Percentiles rank a stretch among this genome's conserved stretches.
phyloP scores from a whole-genome alignment of 2,113 vertebrate species.

The zebrafish (Danio rerio) region GRCz12tu NC_133196.1:18089501-18090000 shows the following conservation, averaged over 20 bases:
- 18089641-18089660: neutral
- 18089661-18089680: neutral
- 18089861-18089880: neutral
- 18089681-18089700: neutral
- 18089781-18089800: neutral
- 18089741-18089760: neutral
- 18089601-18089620: neutral
- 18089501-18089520: too few species aligned
- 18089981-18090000: slow-evolving; percentile 35
- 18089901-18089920: slow-evolving; percentile 31
- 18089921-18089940: neutral
- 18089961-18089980: slow-evolving; percentile 24
- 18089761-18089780: neutral
- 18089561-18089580: too few species aligned
- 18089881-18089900: slow-evolving; percentile 3
- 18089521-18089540: too few species aligned
- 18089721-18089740: neutral
- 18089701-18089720: neutral
- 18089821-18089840: slow-evolving; percentile 24
- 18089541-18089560: too few species aligned
- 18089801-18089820: neutral
- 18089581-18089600: neutral
- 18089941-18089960: slow-evolving; percentile 30
- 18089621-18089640: neutral
- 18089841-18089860: neutral